These are phyloP conservation scores for Drosophila ananassae DNA, from an alignment of 1,140 invertebrate genomes.

Conservation along the genomic window DNA sequence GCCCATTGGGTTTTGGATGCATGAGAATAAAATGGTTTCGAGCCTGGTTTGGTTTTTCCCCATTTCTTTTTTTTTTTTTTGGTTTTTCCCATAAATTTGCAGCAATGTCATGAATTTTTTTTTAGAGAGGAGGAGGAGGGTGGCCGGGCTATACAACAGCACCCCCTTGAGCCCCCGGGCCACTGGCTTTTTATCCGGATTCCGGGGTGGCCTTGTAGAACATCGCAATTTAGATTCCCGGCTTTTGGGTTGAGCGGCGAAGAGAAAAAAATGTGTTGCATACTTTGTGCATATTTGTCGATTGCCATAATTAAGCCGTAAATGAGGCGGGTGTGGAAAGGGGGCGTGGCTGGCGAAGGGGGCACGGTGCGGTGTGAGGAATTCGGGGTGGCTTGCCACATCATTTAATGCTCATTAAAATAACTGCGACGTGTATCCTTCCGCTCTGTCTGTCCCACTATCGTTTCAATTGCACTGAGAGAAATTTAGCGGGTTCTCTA, in stretches of 20 bases:
- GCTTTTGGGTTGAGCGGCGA: constrained; percentile 5
- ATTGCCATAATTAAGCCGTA: constrained; percentile 80
- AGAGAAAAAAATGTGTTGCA: constrained; percentile 45
- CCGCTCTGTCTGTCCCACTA: constrained; percentile 45
- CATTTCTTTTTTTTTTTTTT: no score
- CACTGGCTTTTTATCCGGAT: neutral
- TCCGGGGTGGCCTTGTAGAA: constrained; percentile 44
- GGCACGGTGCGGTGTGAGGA: neutral
- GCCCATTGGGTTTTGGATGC: constrained; percentile 3
- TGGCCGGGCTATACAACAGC: no score
- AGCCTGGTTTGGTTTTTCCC: constrained; percentile 11
- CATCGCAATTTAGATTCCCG: constrained; percentile 52
- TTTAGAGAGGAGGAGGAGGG: no score
- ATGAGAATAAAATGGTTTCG: constrained; percentile 37
- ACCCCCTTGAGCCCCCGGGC: neutral
- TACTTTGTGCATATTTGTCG: constrained; percentile 74
- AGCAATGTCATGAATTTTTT: constrained; percentile 70
- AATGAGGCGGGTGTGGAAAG: constrained; percentile 43
- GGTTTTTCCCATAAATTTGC: constrained; percentile 67
- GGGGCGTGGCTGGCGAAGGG: neutral
- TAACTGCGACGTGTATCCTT: constrained; percentile 67
- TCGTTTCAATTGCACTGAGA: constrained; percentile 10
- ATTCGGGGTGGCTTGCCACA: constrained; percentile 61
- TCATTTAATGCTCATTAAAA: constrained; percentile 82
- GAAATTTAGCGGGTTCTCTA: no score